A percentile compares a stretch with the other conserved stretches of the same genome.
These are phyloP conservation scores for Cryptocephalus primarius DNA, from an alignment of 2,888 invertebrate genomes.

Conservation along the genomic window DNA sequence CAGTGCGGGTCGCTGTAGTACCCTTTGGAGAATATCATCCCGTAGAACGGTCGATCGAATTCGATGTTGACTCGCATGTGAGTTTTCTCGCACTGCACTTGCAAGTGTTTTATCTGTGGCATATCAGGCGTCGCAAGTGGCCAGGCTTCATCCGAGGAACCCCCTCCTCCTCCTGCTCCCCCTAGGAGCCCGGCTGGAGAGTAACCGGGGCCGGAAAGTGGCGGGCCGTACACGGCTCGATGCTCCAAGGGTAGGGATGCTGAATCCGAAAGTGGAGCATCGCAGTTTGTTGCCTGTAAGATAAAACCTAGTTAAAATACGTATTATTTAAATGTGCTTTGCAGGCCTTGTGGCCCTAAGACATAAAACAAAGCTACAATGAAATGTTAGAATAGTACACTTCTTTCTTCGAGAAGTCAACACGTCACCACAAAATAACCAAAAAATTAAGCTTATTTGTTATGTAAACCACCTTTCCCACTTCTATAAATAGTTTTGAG, in stretches of 20 bases:
- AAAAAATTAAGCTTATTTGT: too few species aligned
- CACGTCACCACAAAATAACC: too few species aligned
- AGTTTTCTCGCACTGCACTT: constrained; percentile 92
- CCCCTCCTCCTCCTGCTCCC: constrained; percentile 35
- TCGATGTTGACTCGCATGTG: constrained; percentile 93
- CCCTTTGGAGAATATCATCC: constrained; percentile 92
- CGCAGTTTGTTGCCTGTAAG: constrained; percentile 64
- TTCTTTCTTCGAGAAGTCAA: too few species aligned
- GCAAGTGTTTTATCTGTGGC: constrained; percentile 85
- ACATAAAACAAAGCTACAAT: too few species aligned
- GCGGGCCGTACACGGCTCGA: constrained; percentile 65
- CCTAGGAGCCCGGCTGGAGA: constrained; percentile 31
- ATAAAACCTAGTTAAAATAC: constrained; percentile 12
- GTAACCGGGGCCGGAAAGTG: constrained; percentile 39
- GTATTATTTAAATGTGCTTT: too few species aligned
- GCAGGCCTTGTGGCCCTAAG: too few species aligned
- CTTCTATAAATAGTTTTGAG: too few species aligned
- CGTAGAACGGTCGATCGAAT: constrained; percentile 90
- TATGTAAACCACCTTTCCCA: too few species aligned
- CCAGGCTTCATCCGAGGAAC: constrained; percentile 72
- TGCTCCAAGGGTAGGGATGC: constrained; percentile 73
- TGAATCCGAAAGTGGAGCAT: constrained; percentile 68
- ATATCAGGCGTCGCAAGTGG: constrained; percentile 80
- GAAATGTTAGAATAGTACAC: too few species aligned
- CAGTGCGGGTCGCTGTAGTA: constrained; percentile 87